Percentiles rank a stretch among this genome's conserved stretches.
These are phyloP conservation scores for Lagenorhynchus albirostris DNA, from an alignment of 2,113 vertebrate genomes.

Conservation along the genomic window DNA sequence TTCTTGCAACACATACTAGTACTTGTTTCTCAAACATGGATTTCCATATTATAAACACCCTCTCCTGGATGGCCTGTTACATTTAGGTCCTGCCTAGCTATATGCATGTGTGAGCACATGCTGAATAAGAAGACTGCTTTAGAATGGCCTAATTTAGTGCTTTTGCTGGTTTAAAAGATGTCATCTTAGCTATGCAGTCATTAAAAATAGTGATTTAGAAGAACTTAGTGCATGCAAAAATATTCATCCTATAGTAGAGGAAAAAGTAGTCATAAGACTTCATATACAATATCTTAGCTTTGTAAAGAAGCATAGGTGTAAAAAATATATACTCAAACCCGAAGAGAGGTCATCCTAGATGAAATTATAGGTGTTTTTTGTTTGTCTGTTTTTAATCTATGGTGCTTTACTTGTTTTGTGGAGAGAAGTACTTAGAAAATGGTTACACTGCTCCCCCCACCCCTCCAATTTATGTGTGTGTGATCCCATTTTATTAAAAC, in stretches of 20 bases:
- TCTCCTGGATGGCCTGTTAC: neutral
- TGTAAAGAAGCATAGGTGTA: neutral
- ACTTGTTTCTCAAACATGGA: neutral
- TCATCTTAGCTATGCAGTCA: neutral
- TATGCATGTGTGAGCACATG: neutral
- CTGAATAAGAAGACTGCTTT: neutral
- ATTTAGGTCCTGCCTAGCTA: neutral
- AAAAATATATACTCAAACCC: neutral
- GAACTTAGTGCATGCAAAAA: neutral
- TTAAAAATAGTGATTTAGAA: neutral
- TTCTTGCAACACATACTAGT: neutral
- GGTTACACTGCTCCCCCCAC: neutral
- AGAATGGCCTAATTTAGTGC: neutral
- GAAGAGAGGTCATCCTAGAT: neutral
- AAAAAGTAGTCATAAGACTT: neutral
- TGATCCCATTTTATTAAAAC: neutral
- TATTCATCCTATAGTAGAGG: neutral
- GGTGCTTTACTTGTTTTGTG: neutral
- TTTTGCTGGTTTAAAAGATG: slow-evolving; percentile 9
- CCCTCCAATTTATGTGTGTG: neutral
- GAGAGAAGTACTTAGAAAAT: neutral
- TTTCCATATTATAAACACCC: neutral
- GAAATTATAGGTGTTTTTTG: neutral
- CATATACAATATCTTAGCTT: neutral
- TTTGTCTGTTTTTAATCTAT: neutral